Evolutionary conservation across 1,140 invertebrate genomes (phyloP), one percentile per base, ranked within the genome.

Genomic region (Drosophila rhopaloa): DNA sequence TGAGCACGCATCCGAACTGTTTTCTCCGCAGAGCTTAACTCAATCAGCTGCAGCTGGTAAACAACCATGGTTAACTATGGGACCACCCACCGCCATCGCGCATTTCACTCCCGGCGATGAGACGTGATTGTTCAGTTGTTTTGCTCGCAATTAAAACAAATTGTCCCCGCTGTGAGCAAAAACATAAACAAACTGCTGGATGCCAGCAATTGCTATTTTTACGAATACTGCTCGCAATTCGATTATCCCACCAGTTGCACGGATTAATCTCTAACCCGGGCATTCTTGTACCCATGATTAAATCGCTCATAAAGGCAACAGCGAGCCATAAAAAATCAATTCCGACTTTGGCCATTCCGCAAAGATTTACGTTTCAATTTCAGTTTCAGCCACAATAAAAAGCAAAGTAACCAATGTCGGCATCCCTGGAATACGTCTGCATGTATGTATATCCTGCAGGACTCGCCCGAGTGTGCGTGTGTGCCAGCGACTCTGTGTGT

Each of bases 71-170:
- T 53, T 51, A 44, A 38, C 32, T 35, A 16, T 37, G 44, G 35
- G 6, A 32, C 5, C 43, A 19, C 24, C 44, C 44, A 43, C 16
- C 19, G 29, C 35, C 32, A 10, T 14, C 29, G 13, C 13, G 27
- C 29, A 32, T 16, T 32, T 6, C n/a, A 27, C 11, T 32, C 43
- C 58, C 37, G 53, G 16, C 27, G 35, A 29, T 72, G 76, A 79
- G 71, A 76, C 75, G 67, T 76, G 79, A 76, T 82, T 79, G 82
- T 72, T 48, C 53, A 67, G 61, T 56, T 85, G 81, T 85, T 76
- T 77, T 85, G 51, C 56, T 81, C 73, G 38, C 62, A 85, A 81
- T 81, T 77, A 82, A 88, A 78, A 60, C 75, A 79, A 85, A 71
- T 79, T 81, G 53, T 66, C 38, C 46, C 29, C 44, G 54, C 62